Percentiles rank a stretch among this genome's conserved stretches.
Conservation (phyloP, 1,140 invertebrate genomes). For the Cryptotermes secundus region DNA sequence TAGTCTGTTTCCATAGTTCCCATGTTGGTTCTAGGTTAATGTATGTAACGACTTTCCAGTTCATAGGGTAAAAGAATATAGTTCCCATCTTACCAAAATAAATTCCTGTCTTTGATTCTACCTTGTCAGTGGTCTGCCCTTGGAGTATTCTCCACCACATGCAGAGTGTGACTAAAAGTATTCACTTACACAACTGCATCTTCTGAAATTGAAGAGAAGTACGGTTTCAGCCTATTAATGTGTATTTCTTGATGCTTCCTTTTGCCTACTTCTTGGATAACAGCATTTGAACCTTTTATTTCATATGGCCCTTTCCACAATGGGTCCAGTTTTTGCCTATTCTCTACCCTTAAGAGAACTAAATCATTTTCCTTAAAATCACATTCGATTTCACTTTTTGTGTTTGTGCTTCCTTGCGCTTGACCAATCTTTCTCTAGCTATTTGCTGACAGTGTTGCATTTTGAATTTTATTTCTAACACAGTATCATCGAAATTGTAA, state of each 20-base stretch:
- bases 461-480: neutral
- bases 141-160: too few species aligned
- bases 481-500: neutral
- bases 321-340: neutral
- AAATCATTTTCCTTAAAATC: slow-evolving; percentile 24
- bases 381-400: neutral
- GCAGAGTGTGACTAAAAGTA: too few species aligned
- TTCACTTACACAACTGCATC: too few species aligned
- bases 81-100: too few species aligned
- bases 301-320: slow-evolving; percentile 27
- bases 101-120: too few species aligned
- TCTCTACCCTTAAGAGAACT: slow-evolving; percentile 6
- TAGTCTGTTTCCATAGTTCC: too few species aligned
- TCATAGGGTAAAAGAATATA: too few species aligned
- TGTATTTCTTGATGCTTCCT: slow-evolving; percentile 4
- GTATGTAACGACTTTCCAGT: too few species aligned
- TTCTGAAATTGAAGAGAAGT: too few species aligned
- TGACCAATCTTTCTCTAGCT: slow-evolving; percentile 16
- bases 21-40: too few species aligned
- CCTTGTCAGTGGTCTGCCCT: too few species aligned
- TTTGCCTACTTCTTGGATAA: slow-evolving; percentile 23
- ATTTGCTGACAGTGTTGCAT: neutral
- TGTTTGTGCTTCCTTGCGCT: neutral
- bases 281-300: neutral
- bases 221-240: slow-evolving; percentile 11